Evolutionary conservation across 2,113 vertebrate species (phyloP), one percentile per base, ranked within the genome.

Genomic region (Mirza zaza): DNA sequence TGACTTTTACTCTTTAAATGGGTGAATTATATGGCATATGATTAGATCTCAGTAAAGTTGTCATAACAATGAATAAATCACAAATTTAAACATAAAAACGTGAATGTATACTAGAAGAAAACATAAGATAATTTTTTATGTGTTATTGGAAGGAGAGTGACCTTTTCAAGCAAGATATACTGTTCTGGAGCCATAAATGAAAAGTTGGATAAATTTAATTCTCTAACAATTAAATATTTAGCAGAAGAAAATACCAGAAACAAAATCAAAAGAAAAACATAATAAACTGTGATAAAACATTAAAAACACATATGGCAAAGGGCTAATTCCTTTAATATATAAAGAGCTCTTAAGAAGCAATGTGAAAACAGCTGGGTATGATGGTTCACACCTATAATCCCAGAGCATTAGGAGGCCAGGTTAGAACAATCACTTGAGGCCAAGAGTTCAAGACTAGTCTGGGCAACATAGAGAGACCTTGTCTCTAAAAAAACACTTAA

Each of bases 31-130:
- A 20, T 55, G 27, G 18, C 42, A 55, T 77, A 12, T 65, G 7
- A 52, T 70, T 59, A 84, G 65, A 68, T 32, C 61, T 93, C 18
- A 87, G 25, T 80, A 92, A 39, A 67, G 5, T 85, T 36, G 17
- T 57, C 87, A 88, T 70, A 36, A 77, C 93, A 96, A 73, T 80
- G 9, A 90, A 71, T 67, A 76, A 52, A 94, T 39, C 23, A 57
- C 79, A 95, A 29, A 77, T 48, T 83, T 82, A 91, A 88, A 52
- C 25, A 75, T 67, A 36, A 71, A 79, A 67, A 2, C 21, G 15
- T 57, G 34, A 3, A 77, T 18, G 15, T 45, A 59, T 50, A 79
- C 12, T 82, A 67, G 45, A 84, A 91, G 32, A 34, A 89, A 88
- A 39, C 6, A 12, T 76, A 75, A 67, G 25, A 48, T 82, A 15